Conservation (phyloP, 2,113 vertebrate genomes). For the Chlorodrepanis virens region DNA sequence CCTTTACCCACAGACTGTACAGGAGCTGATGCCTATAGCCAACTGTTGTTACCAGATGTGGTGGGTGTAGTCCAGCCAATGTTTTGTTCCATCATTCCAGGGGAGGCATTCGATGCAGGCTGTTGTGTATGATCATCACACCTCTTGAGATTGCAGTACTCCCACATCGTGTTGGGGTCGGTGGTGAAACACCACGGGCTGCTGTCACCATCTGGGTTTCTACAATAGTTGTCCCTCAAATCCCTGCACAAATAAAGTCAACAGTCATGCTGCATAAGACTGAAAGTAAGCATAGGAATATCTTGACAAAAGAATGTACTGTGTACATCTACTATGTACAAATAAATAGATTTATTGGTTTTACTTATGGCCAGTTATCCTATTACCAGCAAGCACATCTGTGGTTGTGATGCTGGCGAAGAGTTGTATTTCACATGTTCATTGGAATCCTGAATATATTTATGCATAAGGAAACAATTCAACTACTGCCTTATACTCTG, state of each 20-base stretch:
- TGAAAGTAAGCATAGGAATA: neutral
- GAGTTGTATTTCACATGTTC: neutral
- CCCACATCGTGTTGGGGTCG: conserved; percentile 83
- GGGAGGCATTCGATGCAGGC: rapidly evolving
- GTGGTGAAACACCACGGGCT: conserved; percentile 94
- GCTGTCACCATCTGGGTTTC: conserved; percentile 88
- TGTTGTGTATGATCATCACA: conserved; percentile 43
- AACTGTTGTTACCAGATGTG: conserved; percentile 36
- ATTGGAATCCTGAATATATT: neutral
- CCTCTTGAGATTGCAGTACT: conserved; percentile 85
- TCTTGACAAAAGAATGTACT: neutral
- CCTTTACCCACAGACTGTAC: neutral
- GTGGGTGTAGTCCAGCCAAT: neutral
- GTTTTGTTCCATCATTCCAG: neutral
- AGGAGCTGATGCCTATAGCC: neutral
- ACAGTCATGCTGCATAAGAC: neutral
- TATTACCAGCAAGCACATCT: neutral
- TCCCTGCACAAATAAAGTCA: conserved; percentile 72
- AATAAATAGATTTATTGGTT: neutral
- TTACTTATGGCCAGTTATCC: neutral
- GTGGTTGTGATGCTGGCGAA: neutral
- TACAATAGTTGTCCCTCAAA: conserved; percentile 87
- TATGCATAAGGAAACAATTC: neutral
- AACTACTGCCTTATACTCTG: neutral
- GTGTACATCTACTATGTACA: neutral